Evolutionary conservation across 2,797 vertebrate genomes (phyloP).

Genomic region (Staurois parvus): DNA sequence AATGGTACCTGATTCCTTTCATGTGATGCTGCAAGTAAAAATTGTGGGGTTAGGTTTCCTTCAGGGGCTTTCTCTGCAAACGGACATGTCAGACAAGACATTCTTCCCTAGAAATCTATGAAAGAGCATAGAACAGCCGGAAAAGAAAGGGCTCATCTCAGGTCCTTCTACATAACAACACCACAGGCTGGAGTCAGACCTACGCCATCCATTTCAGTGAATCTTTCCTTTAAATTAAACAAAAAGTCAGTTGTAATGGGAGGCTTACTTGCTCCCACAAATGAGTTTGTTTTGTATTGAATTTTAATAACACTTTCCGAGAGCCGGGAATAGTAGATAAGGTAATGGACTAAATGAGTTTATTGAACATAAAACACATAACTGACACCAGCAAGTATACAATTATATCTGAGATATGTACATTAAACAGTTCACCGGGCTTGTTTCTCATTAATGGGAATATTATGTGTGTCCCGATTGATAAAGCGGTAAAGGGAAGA

Average conservation of each 20-base stretch:
- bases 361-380: slow-evolving; percentile 52
- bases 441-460: slow-evolving; percentile 33
- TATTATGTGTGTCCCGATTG: slow-evolving; percentile 18
- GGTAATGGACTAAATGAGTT: slow-evolving; percentile 37
- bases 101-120: too few species aligned
- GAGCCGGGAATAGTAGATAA: slow-evolving; percentile 15
- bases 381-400: slow-evolving; percentile 11
- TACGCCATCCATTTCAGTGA: background rate
- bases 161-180: background rate
- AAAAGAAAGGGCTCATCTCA: background rate
- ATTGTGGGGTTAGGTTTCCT: too few species aligned
- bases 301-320: slow-evolving; percentile 25
- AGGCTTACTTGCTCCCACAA: background rate
- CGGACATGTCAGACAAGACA: too few species aligned
- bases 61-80: too few species aligned
- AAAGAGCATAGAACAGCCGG: too few species aligned
- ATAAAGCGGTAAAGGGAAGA: slow-evolving; percentile 14
- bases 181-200: background rate
- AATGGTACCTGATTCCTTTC: too few species aligned
- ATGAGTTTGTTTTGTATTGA: slow-evolving; percentile 16
- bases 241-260: background rate
- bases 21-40: too few species aligned
- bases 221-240: background rate
- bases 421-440: slow-evolving; percentile 37
- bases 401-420: slow-evolving; percentile 37